A percentile compares a stretch with the other conserved stretches of the same genome.
Conservation (phyloP, 2,797 vertebrate genomes). For the Silurus lanzhouensis region DNA sequence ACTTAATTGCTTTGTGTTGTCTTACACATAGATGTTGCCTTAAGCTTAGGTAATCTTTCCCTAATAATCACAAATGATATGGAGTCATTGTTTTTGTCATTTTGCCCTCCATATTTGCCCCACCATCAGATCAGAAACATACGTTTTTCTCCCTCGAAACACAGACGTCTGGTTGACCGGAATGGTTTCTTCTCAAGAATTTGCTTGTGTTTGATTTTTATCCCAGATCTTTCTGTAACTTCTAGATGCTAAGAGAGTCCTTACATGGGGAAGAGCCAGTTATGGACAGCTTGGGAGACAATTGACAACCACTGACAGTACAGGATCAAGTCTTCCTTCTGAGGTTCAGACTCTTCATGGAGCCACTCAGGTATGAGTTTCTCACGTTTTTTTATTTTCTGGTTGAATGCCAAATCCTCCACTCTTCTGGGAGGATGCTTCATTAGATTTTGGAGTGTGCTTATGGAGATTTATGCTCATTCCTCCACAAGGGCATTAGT, state of each 20-base stretch:
- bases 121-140: too few species aligned
- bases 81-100: too few species aligned
- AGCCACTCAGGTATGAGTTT: slow-evolving; percentile 80
- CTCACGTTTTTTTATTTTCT: neutral
- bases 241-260: slow-evolving; percentile 84
- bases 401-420: too few species aligned
- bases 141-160: neutral
- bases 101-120: too few species aligned
- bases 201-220: neutral
- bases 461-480: too few species aligned
- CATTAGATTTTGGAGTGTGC: neutral
- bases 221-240: slow-evolving; percentile 1
- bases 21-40: too few species aligned
- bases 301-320: slow-evolving; percentile 20
- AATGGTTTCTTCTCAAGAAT: neutral
- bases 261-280: slow-evolving; percentile 89
- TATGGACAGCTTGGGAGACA: slow-evolving; percentile 88
- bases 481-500: too few species aligned
- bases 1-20: too few species aligned
- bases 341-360: slow-evolving; percentile 76
- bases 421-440: too few species aligned
- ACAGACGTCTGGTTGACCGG: neutral
- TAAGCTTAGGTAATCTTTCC: too few species aligned
- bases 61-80: too few species aligned
- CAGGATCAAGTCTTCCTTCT: slow-evolving; percentile 62